Evolutionary conservation across 1,140 invertebrate genomes (phyloP).

Genomic region (Charaxes varanes): DNA sequence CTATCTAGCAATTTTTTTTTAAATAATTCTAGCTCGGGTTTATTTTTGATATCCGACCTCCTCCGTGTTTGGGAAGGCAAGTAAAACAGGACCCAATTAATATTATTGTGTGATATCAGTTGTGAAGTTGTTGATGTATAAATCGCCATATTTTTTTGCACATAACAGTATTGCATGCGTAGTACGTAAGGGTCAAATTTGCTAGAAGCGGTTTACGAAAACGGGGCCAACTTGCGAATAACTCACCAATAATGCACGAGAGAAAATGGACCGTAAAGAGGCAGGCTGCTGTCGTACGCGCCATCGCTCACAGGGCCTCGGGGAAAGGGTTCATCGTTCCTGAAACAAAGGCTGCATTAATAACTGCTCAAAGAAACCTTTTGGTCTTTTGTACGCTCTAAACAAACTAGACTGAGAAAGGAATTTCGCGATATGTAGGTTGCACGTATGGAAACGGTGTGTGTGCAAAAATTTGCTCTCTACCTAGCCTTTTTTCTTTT

Average conservation of each 20-base stretch:
- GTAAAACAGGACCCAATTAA: neutral
- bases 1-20: no score
- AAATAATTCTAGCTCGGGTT: no score
- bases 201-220: slow-evolving; percentile 13
- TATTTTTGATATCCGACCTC: no score
- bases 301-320: slow-evolving; percentile 42
- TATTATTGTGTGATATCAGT: neutral
- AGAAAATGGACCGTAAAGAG: slow-evolving; percentile 64
- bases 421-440: slow-evolving; percentile 12
- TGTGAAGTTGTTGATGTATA: slow-evolving; percentile 12
- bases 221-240: slow-evolving; percentile 16
- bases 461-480: no score
- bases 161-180: slow-evolving; percentile 11
- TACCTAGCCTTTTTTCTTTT: no score
- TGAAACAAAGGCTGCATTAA: slow-evolving; percentile 60
- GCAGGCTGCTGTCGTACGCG: slow-evolving; percentile 45
- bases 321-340: slow-evolving; percentile 46
- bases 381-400: slow-evolving; percentile 22
- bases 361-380: slow-evolving; percentile 45
- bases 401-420: slow-evolving; percentile 17
- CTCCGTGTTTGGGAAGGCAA: no score
- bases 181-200: slow-evolving; percentile 18
- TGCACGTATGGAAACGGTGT: no score
- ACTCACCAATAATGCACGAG: slow-evolving; percentile 62
- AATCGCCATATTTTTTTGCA: slow-evolving; percentile 7